Conservation (phyloP, 2,888 invertebrate species). For the Scaptomyza caliginosa region DNA sequence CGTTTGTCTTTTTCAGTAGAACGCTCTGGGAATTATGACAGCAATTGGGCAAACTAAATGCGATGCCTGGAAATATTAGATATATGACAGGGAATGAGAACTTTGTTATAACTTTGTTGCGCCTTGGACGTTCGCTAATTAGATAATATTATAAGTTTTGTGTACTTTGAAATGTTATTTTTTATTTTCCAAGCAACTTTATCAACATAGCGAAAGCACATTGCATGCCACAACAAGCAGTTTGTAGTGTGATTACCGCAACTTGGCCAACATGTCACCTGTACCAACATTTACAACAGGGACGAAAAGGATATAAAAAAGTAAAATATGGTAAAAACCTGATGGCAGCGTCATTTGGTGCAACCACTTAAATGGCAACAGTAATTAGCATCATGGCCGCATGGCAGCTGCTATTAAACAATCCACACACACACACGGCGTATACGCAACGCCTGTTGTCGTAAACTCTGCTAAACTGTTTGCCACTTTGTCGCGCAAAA, state of each 20-base stretch:
- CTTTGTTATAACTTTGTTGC: neutral
- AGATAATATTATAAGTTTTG: neutral
- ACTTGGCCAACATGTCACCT: slow-evolving; percentile 63
- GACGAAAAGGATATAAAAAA: slow-evolving; percentile 9
- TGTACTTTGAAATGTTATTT: no score
- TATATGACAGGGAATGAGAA: slow-evolving; percentile 13
- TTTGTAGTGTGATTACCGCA: slow-evolving; percentile 11
- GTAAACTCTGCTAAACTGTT: slow-evolving; percentile 80
- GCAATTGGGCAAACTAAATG: slow-evolving; percentile 41
- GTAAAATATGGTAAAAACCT: slow-evolving; percentile 28
- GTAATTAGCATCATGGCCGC: slow-evolving; percentile 77
- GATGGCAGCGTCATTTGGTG: slow-evolving; percentile 66
- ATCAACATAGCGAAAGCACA: neutral
- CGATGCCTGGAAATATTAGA: slow-evolving; percentile 29
- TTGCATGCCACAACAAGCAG: neutral
- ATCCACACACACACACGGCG: slow-evolving; percentile 55
- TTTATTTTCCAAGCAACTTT: no score
- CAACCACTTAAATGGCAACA: slow-evolving; percentile 78
- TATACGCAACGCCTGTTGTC: slow-evolving; percentile 74
- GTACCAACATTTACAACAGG: slow-evolving; percentile 15
- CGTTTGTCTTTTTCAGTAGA: neutral
- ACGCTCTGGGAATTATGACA: slow-evolving; percentile 32
- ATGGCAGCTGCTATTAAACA: slow-evolving; percentile 78
- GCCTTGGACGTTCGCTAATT: neutral
- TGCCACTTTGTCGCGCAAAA: slow-evolving; percentile 80